Evolutionary conservation across 2,113 vertebrate genomes (phyloP).

Genomic region (Corythornis vintsioides): DNA sequence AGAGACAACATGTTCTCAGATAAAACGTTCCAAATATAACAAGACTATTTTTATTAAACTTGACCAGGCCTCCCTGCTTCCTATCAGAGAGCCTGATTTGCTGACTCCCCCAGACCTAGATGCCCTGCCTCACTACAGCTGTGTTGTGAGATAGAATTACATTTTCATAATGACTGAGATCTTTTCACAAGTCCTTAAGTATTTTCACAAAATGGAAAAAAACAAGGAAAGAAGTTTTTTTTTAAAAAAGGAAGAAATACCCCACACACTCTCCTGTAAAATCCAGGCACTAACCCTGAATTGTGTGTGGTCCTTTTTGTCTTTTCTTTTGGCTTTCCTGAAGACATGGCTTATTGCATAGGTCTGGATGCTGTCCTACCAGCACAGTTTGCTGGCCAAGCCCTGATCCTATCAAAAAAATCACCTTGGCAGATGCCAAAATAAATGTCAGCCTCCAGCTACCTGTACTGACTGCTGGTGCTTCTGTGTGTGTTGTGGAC

Average conservation of each 20-base stretch:
- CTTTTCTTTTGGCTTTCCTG: slow-evolving; percentile 51
- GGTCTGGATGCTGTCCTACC: slow-evolving; percentile 57
- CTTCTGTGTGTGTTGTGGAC: background rate
- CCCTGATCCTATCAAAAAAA: slow-evolving; percentile 45
- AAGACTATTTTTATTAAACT: slow-evolving; percentile 66
- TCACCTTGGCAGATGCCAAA: slow-evolving; percentile 60
- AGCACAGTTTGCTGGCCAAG: slow-evolving; percentile 46
- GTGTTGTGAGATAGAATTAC: slow-evolving; percentile 59
- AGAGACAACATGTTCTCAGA: slow-evolving; percentile 18
- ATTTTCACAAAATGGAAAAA: slow-evolving; percentile 62
- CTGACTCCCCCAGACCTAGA: slow-evolving; percentile 21
- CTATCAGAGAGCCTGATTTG: slow-evolving; percentile 47
- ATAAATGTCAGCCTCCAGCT: slow-evolving; percentile 36
- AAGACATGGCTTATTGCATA: slow-evolving; percentile 40
- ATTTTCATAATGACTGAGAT: slow-evolving; percentile 55
- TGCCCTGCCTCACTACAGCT: slow-evolving; percentile 19
- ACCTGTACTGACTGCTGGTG: background rate
- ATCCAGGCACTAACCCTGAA: slow-evolving; percentile 16
- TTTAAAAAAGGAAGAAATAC: background rate
- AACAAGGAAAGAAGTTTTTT: slow-evolving; percentile 16
- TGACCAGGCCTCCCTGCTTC: slow-evolving; percentile 47
- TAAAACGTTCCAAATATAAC: slow-evolving; percentile 52
- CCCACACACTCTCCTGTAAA: background rate
- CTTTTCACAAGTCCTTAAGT: slow-evolving; percentile 54
- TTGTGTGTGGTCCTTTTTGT: slow-evolving; percentile 56